Percentiles rank a stretch among this genome's conserved stretches.
Conservation (phyloP, 2,797 vertebrate genomes). For the Triplophysa bombifrons region DNA sequence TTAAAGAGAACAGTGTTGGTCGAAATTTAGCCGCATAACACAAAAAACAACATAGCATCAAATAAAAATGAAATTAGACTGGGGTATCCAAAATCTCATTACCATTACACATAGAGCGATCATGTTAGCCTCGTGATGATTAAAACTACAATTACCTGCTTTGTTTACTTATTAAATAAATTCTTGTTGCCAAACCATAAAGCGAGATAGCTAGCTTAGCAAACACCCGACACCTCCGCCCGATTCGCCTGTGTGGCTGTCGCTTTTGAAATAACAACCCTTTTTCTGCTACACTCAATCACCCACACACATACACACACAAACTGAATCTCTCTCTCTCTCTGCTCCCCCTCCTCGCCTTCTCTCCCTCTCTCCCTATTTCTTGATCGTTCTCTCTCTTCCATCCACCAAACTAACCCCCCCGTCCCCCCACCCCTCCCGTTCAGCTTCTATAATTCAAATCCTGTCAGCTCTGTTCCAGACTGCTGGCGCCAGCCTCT, state of each 20-base stretch:
- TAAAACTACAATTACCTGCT: slow-evolving; percentile 43
- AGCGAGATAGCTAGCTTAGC: slow-evolving; percentile 49
- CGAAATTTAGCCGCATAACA: background rate
- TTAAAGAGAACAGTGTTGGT: background rate
- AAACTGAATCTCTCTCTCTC: slow-evolving; percentile 56
- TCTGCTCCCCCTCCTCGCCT: slow-evolving; percentile 28
- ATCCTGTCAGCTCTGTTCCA: slow-evolving; percentile 84
- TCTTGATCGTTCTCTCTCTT: slow-evolving; percentile 44
- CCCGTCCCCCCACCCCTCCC: slow-evolving; percentile 60
- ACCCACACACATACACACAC: slow-evolving; percentile 57
- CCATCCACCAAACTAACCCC: slow-evolving; percentile 49
- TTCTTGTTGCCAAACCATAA: slow-evolving; percentile 34
- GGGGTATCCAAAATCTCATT: slow-evolving; percentile 6
- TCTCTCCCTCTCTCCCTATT: slow-evolving; percentile 48
- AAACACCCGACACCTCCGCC: slow-evolving; percentile 52
- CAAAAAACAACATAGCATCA: background rate
- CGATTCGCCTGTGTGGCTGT: slow-evolving; percentile 61
- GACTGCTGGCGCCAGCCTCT: slow-evolving; percentile 81
- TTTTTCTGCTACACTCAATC: slow-evolving; percentile 66
- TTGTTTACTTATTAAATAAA: slow-evolving; percentile 36
- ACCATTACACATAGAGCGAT: slow-evolving; percentile 10
- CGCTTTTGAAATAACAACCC: slow-evolving; percentile 71
- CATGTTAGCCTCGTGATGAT: slow-evolving; percentile 30
- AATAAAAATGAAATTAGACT: slow-evolving; percentile 5
- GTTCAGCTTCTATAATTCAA: slow-evolving; percentile 84